phyloP scores from a whole-genome alignment of 2,888 invertebrate genomes.

The Diarsia rubi region DNA sequence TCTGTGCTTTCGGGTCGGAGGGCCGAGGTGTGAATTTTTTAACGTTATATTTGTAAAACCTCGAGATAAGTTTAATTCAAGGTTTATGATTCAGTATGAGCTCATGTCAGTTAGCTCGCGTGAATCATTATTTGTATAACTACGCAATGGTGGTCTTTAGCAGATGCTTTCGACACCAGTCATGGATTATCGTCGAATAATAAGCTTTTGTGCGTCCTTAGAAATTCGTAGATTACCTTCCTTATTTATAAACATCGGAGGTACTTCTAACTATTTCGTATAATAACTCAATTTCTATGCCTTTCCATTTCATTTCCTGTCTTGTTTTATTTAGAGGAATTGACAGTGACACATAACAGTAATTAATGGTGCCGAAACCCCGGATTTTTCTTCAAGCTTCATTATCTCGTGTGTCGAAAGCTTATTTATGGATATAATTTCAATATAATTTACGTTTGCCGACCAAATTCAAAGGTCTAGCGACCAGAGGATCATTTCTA shows the following conservation, averaged over 20 bases:
- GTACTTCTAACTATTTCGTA: neutral
- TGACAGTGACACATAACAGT: constrained; percentile 28
- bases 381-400: constrained; percentile 27
- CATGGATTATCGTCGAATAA: constrained; percentile 37
- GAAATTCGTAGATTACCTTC: constrained; percentile 11
- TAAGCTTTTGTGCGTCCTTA: constrained; percentile 28
- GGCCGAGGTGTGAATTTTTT: constrained; percentile 47
- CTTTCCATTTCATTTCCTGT: too few species aligned
- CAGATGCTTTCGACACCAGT: constrained; percentile 37
- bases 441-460: constrained; percentile 35
- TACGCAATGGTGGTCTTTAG: constrained; percentile 48
- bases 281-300: constrained; percentile 1
- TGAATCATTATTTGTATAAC: constrained; percentile 67
- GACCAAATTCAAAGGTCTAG: constrained; percentile 29
- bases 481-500: constrained; percentile 6
- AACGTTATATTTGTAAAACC: constrained; percentile 49
- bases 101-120: constrained; percentile 65
- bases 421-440: constrained; percentile 43
- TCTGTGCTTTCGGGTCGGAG: constrained; percentile 34
- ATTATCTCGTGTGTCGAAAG: constrained; percentile 27
- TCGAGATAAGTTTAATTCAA: constrained; percentile 64
- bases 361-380: constrained; percentile 23
- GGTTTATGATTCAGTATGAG: constrained; percentile 69
- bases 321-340: constrained; percentile 30
- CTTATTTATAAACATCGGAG: constrained; percentile 17